phyloP scores from a whole-genome alignment of 2,888 invertebrate genomes.

The Acrocera orbiculus region DNA sequence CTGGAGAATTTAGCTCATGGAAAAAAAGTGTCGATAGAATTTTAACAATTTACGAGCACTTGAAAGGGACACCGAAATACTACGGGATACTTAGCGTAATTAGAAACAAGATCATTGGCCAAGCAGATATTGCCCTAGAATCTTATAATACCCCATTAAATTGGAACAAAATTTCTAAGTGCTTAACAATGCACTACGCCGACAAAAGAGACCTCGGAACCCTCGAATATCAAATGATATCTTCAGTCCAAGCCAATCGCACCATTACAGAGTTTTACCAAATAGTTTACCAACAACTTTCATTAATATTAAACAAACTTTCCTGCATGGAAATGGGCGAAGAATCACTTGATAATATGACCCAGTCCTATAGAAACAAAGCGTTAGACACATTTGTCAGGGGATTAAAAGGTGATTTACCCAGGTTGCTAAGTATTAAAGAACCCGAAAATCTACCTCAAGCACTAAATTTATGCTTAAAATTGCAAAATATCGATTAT shows the following conservation, averaged over 20 bases:
- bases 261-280: conserved; percentile 13
- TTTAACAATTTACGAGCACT: conserved; percentile 5
- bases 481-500: conserved; percentile 2
- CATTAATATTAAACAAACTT: conserved; percentile 15
- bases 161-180: conserved; percentile 5
- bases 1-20: conserved; percentile 8
- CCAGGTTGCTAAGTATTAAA: conserved; percentile 4
- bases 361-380: conserved; percentile 11
- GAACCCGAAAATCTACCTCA: conserved; percentile 3
- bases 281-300: conserved; percentile 12
- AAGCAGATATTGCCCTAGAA: conserved; percentile 4
- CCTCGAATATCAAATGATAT: conserved; percentile 11
- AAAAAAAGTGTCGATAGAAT: conserved; percentile 9
- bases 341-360: conserved; percentile 10
- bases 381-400: conserved; percentile 14
- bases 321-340: conserved; percentile 10
- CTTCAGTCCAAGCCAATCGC: conserved; percentile 7
- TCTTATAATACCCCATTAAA: conserved; percentile 7
- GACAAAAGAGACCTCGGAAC: conserved; percentile 10
- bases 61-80: conserved; percentile 8
- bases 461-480: not conserved
- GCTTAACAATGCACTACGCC: conserved; percentile 8
- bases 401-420: conserved; percentile 11
- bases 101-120: conserved; percentile 2
- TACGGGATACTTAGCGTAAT: conserved; percentile 6